Percentiles rank a stretch among this genome's conserved stretches.
phyloP scores from a whole-genome alignment of 2,113 vertebrate genomes.

The Oryzias celebensis region DNA sequence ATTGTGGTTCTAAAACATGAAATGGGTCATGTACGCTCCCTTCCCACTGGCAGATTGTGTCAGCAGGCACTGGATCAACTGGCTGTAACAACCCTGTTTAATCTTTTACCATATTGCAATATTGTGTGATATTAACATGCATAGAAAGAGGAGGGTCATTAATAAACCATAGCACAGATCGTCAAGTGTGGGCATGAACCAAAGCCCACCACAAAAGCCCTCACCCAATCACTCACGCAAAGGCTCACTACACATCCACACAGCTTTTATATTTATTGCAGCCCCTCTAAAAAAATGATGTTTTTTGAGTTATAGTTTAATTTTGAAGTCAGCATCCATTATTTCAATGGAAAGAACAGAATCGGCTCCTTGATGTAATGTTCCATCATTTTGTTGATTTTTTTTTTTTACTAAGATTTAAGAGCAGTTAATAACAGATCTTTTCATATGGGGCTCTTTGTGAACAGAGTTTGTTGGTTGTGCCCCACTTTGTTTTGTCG shows the following conservation, averaged over 20 bases:
- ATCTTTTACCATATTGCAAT: conserved; percentile 59
- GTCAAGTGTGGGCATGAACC: conserved; percentile 10
- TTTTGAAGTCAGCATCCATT: conserved; percentile 26
- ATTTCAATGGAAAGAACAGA: conserved; percentile 18
- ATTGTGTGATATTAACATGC: conserved; percentile 61
- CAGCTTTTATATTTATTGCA: conserved; percentile 33
- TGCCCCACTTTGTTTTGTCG: conserved; percentile 48
- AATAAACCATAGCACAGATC: conserved; percentile 59
- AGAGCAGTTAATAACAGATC: conserved; percentile 1
- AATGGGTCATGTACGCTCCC: conserved; percentile 61
- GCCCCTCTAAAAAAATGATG: conserved; percentile 32
- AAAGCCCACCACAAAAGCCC: conserved; percentile 2
- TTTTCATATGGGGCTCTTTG: conserved; percentile 1
- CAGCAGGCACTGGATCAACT: conserved; percentile 58
- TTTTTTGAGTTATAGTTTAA: conserved; percentile 27
- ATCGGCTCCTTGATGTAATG: conserved; percentile 13
- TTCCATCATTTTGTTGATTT: background rate
- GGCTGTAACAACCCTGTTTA: conserved; percentile 48
- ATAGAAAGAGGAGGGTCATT: conserved; percentile 57
- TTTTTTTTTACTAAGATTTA: background rate
- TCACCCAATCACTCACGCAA: conserved; percentile 7
- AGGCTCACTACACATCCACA: conserved; percentile 29
- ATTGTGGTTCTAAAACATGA: conserved; percentile 40
- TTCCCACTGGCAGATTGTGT: conserved; percentile 63
- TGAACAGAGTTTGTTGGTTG: conserved; percentile 10